Percentiles rank a stretch among this genome's conserved stretches.
Conservation (phyloP, 2,888 invertebrate genomes). For the Barypeithes pellucidus region DNA sequence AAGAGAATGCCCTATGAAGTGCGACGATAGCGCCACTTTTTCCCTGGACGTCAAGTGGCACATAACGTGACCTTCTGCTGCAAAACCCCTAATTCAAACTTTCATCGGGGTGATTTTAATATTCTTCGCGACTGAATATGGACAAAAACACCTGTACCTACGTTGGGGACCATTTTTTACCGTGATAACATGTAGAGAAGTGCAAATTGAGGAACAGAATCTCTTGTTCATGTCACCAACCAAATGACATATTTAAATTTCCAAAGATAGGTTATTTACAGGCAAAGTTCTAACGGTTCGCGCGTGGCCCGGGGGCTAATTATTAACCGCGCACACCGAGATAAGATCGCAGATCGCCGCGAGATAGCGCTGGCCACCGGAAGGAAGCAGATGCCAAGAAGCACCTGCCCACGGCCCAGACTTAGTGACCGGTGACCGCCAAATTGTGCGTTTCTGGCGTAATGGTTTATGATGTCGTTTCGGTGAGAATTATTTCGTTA, state of each 20-base stretch:
- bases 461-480: slow-evolving; percentile 25
- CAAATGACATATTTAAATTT: slow-evolving; percentile 27
- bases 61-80: too few species aligned
- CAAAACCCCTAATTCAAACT: too few species aligned
- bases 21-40: too few species aligned
- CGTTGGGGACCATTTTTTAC: too few species aligned
- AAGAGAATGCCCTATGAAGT: too few species aligned
- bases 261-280: slow-evolving; percentile 31
- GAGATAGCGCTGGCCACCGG: slow-evolving; percentile 63
- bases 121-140: too few species aligned
- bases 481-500: slow-evolving; percentile 20
- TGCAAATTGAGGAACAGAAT: slow-evolving; percentile 1
- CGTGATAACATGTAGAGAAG: too few species aligned
- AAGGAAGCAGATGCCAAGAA: slow-evolving; percentile 67
- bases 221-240: background rate
- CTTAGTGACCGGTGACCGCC: slow-evolving; percentile 53
- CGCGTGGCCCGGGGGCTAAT: slow-evolving; percentile 60
- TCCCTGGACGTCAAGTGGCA: too few species aligned
- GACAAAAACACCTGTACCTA: too few species aligned
- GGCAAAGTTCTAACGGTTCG: slow-evolving; percentile 57
- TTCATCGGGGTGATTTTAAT: too few species aligned
- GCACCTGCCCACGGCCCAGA: slow-evolving; percentile 66
- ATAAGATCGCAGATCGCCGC: slow-evolving; percentile 62
- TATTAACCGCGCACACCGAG: slow-evolving; percentile 59
- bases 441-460: slow-evolving; percentile 39